Evolutionary conservation across 2,113 vertebrate species (phyloP).

Genomic region (Egretta garzetta): DNA sequence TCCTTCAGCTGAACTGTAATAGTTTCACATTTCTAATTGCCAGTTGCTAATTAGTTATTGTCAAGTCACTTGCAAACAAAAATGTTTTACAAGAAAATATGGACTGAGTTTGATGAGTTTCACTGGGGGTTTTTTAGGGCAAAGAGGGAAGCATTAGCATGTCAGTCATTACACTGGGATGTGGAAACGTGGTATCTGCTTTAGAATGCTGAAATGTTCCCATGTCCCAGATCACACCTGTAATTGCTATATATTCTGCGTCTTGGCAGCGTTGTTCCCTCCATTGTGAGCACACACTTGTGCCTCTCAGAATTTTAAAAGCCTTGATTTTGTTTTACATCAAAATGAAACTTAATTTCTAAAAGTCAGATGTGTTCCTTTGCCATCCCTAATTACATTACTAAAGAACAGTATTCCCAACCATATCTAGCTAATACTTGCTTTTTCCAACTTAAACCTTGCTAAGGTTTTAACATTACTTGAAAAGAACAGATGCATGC

Average conservation of each 20-base stretch:
- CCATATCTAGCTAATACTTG: neutral
- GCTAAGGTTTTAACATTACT: neutral
- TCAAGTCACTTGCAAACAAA: slow-evolving; percentile 9
- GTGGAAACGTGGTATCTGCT: neutral
- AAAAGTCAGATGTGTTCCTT: neutral
- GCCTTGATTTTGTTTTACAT: neutral
- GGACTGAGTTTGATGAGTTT: neutral
- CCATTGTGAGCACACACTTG: neutral
- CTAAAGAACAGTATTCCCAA: neutral
- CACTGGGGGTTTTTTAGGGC: neutral
- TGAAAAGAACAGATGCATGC: neutral
- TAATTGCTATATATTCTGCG: neutral
- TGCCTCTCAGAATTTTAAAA: slow-evolving; percentile 19
- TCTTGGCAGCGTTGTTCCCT: neutral
- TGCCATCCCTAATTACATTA: neutral
- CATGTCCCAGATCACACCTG: neutral
- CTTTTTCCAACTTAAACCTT: neutral
- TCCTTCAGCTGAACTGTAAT: neutral
- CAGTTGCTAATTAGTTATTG: slow-evolving; percentile 24
- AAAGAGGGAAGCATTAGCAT: neutral
- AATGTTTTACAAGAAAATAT: neutral
- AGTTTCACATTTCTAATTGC: neutral
- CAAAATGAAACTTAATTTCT: slow-evolving; percentile 25
- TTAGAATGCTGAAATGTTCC: neutral
- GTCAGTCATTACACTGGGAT: neutral